Evolutionary conservation across 2,888 invertebrate genomes (phyloP).

Genomic region (Xylophagus ater): DNA sequence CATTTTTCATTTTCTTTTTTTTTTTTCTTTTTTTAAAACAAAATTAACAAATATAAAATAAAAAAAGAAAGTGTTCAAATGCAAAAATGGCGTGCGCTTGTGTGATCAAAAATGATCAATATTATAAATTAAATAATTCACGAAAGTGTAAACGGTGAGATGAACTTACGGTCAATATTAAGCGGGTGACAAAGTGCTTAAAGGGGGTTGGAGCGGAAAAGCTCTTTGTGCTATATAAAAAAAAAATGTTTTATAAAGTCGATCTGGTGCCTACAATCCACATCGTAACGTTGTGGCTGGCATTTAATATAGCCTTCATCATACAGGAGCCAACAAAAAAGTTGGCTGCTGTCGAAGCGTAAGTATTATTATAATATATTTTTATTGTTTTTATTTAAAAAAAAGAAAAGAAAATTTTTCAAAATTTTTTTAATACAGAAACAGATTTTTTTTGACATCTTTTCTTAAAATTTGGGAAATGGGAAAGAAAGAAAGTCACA

Average conservation of each 20-base stretch:
- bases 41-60: not conserved
- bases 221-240: constrained; percentile 14
- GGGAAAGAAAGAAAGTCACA: no score
- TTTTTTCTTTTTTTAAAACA: not conserved
- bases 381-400: not conserved
- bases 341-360: constrained; percentile 38
- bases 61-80: constrained; percentile 6
- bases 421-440: no score
- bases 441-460: no score
- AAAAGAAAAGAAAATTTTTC: no score
- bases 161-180: constrained; percentile 22
- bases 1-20: no score
- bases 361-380: constrained; percentile 23
- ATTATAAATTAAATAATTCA: constrained; percentile 17
- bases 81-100: constrained; percentile 11
- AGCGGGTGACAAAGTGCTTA: constrained; percentile 25
- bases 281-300: constrained; percentile 37
- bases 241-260: constrained; percentile 17
- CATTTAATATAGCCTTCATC: constrained; percentile 38
- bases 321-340: constrained; percentile 35
- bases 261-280: constrained; percentile 31
- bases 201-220: constrained; percentile 12
- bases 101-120: constrained; percentile 10
- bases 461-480: no score
- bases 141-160: constrained; percentile 26